Evolutionary conservation across 2,113 vertebrate genomes (phyloP).

Genomic region (Nesoenas mayeri): DNA sequence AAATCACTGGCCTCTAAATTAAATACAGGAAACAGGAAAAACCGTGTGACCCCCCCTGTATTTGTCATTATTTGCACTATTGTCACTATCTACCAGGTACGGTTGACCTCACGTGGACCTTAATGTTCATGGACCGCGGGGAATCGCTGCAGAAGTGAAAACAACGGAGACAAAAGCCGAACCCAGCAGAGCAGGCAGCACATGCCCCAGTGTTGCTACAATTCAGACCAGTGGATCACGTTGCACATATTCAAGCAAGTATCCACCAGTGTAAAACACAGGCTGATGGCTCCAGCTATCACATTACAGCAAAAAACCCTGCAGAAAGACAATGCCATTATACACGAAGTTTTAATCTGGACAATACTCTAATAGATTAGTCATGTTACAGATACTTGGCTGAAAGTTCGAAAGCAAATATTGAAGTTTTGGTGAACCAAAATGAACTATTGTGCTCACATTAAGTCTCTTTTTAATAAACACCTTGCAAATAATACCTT

Average conservation of each 20-base stretch:
- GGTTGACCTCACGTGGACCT: slow-evolving; percentile 52
- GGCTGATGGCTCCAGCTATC: background rate
- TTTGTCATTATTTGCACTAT: slow-evolving; percentile 23
- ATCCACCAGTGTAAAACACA: background rate
- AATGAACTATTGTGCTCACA: background rate
- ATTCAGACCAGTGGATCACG: background rate
- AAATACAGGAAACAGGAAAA: slow-evolving; percentile 50
- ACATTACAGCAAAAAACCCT: background rate
- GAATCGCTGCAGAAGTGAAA: slow-evolving; percentile 38
- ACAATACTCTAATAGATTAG: background rate
- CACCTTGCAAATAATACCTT: background rate
- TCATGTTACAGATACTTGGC: background rate
- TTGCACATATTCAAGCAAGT: background rate
- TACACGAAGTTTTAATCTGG: background rate
- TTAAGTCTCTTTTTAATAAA: background rate
- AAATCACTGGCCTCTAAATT: background rate
- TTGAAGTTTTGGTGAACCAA: background rate
- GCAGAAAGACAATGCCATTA: background rate
- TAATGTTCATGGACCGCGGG: background rate
- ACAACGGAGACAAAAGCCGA: background rate
- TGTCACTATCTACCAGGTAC: slow-evolving; percentile 17
- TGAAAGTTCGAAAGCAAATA: background rate
- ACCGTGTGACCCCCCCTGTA: background rate
- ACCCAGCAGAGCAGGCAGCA: background rate
- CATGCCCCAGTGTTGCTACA: background rate